Evolutionary conservation across 2,113 vertebrate genomes (phyloP), one percentile per base, ranked within the genome.

Genomic region (Irena cyanogastra): DNA sequence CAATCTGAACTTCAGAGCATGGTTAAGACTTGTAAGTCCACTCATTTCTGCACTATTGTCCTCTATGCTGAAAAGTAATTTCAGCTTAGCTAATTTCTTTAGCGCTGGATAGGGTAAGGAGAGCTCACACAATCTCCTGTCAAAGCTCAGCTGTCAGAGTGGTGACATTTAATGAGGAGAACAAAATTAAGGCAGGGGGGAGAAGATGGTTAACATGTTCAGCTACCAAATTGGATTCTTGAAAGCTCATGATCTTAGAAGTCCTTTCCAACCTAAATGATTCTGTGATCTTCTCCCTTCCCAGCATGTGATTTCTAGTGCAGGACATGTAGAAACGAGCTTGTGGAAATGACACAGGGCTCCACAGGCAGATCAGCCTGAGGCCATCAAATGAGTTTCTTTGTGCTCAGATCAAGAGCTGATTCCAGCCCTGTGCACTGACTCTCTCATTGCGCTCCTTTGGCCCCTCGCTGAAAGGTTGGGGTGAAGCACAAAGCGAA

Each of bases 11-110:
- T 74, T 83, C 33, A 83, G 54, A 82, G 33, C 59, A 59, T 1
- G 3, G 26, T 30, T 50, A 69, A 65, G 53, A 79, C 70, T 87
- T 91, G 35, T 4, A 42, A 93, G 83, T 86, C 33, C 9, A 6
- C 53, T 63, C 80, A 45, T 57, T 95, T 88, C 83, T 86, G 35
- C 15, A 26, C 94, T 92, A 86, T 83, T 93, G 86, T 64, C 71
- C 59, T 75, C 31, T 70, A 21, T 41, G 56, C 68, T 93, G 71
- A 83, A 74, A 96, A 90, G 59, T 63, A 81, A 92, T 86, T 92
- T 94, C 79, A 63, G 50, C 83, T 97, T 86, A 80, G 66, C 49
- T 94, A 83, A 89, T 70, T 81, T 92, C 75, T 92, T 96, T 86
- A 66, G 76, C 10, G 2, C 70, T 78, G 76, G 93, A 77, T 52